phyloP scores from a whole-genome alignment of 2,888 invertebrate species.

The Panopea generosa region DNA sequence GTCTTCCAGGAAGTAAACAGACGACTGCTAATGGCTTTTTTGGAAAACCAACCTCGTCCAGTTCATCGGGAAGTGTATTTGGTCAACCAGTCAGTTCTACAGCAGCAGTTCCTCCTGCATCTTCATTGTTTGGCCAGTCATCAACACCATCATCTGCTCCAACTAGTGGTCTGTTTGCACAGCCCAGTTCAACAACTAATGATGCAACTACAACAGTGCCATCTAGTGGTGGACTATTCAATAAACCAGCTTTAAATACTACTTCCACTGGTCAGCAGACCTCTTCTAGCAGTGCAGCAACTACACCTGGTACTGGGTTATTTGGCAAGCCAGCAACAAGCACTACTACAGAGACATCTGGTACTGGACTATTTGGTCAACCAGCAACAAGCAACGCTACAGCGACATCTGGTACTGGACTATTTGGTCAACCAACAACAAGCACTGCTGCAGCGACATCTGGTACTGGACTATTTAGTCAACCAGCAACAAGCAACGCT shows the following conservation, averaged over 20 bases:
- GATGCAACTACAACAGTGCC: conserved; percentile 17
- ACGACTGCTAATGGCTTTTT: conserved; percentile 1
- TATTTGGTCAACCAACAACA: conserved; percentile 15
- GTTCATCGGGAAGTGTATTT: not conserved
- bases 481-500: too few species aligned
- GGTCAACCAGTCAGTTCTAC: conserved; percentile 26
- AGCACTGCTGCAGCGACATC: conserved; percentile 11
- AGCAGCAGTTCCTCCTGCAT: not conserved
- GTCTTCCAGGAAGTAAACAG: too few species aligned
- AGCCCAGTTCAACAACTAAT: not conserved
- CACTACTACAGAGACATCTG: conserved; percentile 10
- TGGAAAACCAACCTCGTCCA: conserved; percentile 10
- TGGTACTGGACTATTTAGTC: conserved; percentile 12
- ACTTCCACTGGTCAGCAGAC: not conserved
- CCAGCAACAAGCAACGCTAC: conserved; percentile 28
- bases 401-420: too few species aligned
- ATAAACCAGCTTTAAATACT: not conserved
- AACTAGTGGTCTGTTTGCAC: conserved; percentile 4
- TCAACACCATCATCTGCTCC: not conserved
- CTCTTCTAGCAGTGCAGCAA: too few species aligned
- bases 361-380: conserved; percentile 40
- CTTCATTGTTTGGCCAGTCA: not conserved
- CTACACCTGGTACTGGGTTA: conserved; percentile 1
- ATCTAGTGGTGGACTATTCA: conserved; percentile 14
- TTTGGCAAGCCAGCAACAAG: conserved; percentile 31